These are phyloP conservation scores for Ecdyonurus torrentis DNA, from an alignment of 2,888 invertebrate genomes.

Conservation along the genomic window DNA sequence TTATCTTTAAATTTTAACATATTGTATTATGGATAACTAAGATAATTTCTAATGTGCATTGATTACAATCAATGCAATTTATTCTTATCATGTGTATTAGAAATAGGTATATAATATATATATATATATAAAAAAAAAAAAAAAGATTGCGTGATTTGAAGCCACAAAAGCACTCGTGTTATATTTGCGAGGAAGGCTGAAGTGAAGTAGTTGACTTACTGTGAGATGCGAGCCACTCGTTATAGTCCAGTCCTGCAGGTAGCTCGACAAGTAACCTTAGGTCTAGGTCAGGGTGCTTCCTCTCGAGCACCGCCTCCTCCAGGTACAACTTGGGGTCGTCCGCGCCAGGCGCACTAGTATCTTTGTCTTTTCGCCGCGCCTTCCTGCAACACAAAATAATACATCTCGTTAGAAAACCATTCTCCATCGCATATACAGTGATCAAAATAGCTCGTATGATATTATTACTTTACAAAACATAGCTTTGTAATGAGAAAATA, in stretches of 20 bases:
- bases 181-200: too few relatives aligned
- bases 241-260: conserved; percentile 90
- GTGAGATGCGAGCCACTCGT: conserved; percentile 99
- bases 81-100: too few relatives aligned
- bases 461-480: neutral
- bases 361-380: conserved; percentile 92
- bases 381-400: conserved; percentile 47
- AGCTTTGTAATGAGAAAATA: too few relatives aligned
- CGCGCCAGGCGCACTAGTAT: conserved; percentile 44
- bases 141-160: too few relatives aligned
- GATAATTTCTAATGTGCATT: too few relatives aligned
- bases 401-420: neutral
- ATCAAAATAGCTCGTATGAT: neutral
- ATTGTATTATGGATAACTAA: too few relatives aligned
- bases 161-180: too few relatives aligned
- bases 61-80: too few relatives aligned
- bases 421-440: neutral
- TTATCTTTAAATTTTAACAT: too few relatives aligned
- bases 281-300: conserved; percentile 87
- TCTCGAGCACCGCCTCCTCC: conserved; percentile 85
- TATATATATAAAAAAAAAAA: too few relatives aligned
- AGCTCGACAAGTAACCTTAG: conserved; percentile 85
- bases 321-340: conserved; percentile 88
- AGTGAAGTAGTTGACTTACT: conserved; percentile 46
- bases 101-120: too few relatives aligned